phyloP scores from a whole-genome alignment of 2,888 invertebrate species.

The Lomographa bimaculata region DNA sequence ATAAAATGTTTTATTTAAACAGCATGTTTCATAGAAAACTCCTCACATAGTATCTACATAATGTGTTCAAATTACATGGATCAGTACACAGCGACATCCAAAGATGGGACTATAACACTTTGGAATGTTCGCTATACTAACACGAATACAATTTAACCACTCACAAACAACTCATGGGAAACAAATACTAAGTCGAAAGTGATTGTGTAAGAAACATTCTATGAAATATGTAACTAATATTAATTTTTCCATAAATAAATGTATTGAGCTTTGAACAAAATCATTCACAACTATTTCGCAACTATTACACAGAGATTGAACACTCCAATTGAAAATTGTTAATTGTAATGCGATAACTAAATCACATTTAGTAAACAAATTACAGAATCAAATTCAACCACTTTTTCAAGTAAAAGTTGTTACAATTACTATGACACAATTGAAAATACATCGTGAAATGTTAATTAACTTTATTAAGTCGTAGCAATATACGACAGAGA shows the following conservation, averaged over 20 bases:
- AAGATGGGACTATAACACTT: conserved; percentile 30
- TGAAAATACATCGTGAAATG: too few relatives aligned
- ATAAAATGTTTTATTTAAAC: conserved; percentile 51
- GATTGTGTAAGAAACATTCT: conserved; percentile 40
- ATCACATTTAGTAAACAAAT: neutral
- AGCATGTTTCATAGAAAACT: conserved; percentile 39
- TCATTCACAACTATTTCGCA: conserved; percentile 38
- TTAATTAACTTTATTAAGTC: too few relatives aligned
- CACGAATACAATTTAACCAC: conserved; percentile 16
- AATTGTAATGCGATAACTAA: conserved; percentile 2
- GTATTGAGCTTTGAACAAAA: conserved; percentile 45
- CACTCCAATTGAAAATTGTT: conserved; percentile 9
- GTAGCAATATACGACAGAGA: too few relatives aligned
- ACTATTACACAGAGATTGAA: conserved; percentile 20
- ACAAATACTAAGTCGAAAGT: conserved; percentile 69
- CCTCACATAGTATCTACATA: conserved; percentile 32
- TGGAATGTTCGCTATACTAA: conserved; percentile 10
- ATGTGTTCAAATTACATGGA: conserved; percentile 20
- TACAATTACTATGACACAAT: neutral
- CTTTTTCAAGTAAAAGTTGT: conserved; percentile 4
- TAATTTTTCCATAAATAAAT: conserved; percentile 44
- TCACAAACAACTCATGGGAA: conserved; percentile 59
- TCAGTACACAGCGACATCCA: conserved; percentile 12
- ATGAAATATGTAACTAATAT: conserved; percentile 40
- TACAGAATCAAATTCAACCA: neutral